Percentiles rank a stretch among this genome's conserved stretches.
Conservation (phyloP, 2,797 vertebrate species). For the Danio aesculapii region DNA sequence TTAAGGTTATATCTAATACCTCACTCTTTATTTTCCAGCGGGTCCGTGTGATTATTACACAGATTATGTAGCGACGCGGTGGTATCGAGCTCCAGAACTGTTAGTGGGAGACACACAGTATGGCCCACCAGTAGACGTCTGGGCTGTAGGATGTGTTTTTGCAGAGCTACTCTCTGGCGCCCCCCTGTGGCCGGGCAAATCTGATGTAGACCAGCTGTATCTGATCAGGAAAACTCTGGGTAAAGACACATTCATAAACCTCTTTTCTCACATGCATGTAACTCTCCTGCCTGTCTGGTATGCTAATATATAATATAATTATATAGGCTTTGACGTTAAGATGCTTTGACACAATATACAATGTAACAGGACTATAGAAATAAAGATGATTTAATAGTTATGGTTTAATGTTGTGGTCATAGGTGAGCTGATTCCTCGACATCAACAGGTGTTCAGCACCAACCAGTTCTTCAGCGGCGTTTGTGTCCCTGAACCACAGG, state of each 20-base stretch:
- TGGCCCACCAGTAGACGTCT: slow-evolving; percentile 91
- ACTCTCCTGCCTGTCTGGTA: neutral
- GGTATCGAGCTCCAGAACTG: slow-evolving; percentile 92
- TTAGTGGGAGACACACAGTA: slow-evolving; percentile 94
- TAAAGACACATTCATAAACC: slow-evolving; percentile 61
- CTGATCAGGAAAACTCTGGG: slow-evolving; percentile 91
- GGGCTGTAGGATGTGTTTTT: slow-evolving; percentile 94
- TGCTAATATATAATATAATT: neutral
- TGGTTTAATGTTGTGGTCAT: slow-evolving; percentile 16
- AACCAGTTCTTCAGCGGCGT: slow-evolving; percentile 97
- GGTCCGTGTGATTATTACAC: slow-evolving; percentile 94
- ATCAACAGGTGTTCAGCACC: slow-evolving; percentile 94
- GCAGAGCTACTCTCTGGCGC: slow-evolving; percentile 89
- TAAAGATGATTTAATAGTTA: too few species aligned
- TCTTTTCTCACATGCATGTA: too few species aligned
- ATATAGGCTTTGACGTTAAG: too few species aligned
- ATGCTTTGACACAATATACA: neutral
- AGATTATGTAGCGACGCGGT: slow-evolving; percentile 94
- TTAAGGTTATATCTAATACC: neutral
- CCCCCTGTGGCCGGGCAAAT: slow-evolving; percentile 94
- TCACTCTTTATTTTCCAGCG: slow-evolving; percentile 72
- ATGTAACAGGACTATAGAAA: too few species aligned
- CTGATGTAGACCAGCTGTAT: slow-evolving; percentile 93
- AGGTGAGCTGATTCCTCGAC: slow-evolving; percentile 95
- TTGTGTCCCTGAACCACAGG: slow-evolving; percentile 91